Evolutionary conservation across 2,113 vertebrate genomes (phyloP), one percentile per base, ranked within the genome.

Genomic region (Centrocercus urophasianus): DNA sequence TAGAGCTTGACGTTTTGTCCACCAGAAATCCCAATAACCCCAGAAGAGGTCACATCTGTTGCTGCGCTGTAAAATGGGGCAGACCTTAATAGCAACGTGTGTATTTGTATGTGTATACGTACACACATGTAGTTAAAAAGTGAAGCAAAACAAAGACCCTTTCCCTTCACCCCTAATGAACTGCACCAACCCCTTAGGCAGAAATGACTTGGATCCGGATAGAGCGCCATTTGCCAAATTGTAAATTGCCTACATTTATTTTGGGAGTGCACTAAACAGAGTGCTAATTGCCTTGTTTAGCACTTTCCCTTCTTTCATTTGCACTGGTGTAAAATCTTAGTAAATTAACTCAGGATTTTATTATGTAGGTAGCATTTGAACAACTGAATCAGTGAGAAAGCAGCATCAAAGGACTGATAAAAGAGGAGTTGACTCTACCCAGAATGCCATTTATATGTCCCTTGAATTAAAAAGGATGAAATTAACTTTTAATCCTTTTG

Each of bases 201-300:
- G 96, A 96, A 98, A 97, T 96, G 97, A 97, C 96, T 96, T 98
- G 97, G 97, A 98, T 97, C 95, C 14, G 89, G 97, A 95, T 95
- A 75, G 95, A 95, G 92, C 91, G 91, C 97, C 96, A 97, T 98
- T 98, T 98, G 97, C 97, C 98, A 98, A 98, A 98, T 98, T 98
- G 98, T 98, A 98, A 98, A 98, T 98, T 98, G 97, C 97, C 97
- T 97, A 97, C 97, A 97, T 98, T 98, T 98, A 98, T 98, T 98
- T 98, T 97, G 98, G 98, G 97, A 98, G 97, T 98, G 97, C 97
- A 97, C 98, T 98, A 98, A 98, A 97, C 97, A 98, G 98, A 98
- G 98, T 98, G 98, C 98, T 98, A 98, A 98, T 98, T 98, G 98
- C 97, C 98, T 98, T 98, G 97, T 97, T 98, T 98, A 98, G 97